Conservation (phyloP, 2,797 vertebrate genomes). For the Falco concolor region DNA sequence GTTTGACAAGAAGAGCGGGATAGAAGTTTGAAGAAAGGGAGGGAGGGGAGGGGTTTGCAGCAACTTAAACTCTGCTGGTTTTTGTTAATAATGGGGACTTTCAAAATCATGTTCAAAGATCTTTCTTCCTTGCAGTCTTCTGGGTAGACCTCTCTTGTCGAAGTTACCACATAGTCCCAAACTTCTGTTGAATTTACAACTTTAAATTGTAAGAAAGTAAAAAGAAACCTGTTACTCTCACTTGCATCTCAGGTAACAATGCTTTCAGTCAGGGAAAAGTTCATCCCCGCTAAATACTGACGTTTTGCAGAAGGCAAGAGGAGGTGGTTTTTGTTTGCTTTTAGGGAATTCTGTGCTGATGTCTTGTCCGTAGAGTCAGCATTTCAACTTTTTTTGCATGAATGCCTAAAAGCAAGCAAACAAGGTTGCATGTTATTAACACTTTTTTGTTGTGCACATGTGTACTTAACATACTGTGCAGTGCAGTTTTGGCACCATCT, state of each 20-base stretch:
- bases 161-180: neutral
- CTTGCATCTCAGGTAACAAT: neutral
- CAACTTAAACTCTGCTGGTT: neutral
- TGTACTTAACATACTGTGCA: neutral
- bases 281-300: neutral
- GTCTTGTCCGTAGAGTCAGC: neutral
- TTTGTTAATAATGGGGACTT: neutral
- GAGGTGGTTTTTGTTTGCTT: slow-evolving; percentile 27
- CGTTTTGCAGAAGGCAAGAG: neutral
- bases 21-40: neutral
- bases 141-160: neutral
- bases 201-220: neutral
- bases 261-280: neutral
- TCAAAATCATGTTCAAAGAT: neutral
- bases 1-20: neutral
- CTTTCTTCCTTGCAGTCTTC: neutral
- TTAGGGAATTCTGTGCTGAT: slow-evolving; percentile 14
- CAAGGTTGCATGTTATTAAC: slow-evolving; percentile 13
- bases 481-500: neutral
- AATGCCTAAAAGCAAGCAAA: slow-evolving; percentile 45
- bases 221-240: neutral
- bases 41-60: neutral
- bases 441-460: neutral
- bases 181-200: neutral
- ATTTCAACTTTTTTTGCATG: neutral